Evolutionary conservation across 2,113 vertebrate species (phyloP).

Genomic region (Sciurus niger): DNA sequence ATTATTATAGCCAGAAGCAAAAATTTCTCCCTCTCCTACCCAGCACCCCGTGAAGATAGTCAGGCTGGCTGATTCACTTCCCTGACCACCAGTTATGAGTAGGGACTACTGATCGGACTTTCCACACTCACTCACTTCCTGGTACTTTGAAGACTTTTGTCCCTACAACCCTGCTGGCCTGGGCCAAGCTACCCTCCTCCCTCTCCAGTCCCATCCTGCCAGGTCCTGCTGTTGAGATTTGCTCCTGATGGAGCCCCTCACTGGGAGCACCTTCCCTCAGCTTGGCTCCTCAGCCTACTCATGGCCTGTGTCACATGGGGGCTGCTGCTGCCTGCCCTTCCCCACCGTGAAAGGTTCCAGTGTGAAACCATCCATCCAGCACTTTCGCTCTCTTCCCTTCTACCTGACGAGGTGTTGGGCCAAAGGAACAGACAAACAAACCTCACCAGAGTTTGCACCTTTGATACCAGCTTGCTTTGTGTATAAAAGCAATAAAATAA

Average conservation of each 20-base stretch:
- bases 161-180: not conserved
- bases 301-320: not conserved
- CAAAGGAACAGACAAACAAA: not conserved
- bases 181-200: not conserved
- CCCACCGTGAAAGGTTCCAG: not conserved
- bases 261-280: fast-evolving
- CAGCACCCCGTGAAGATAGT: fast-evolving
- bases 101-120: not conserved
- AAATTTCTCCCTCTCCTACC: too few species aligned
- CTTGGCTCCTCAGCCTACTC: not conserved
- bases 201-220: not conserved
- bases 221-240: fast-evolving
- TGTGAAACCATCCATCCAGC: not conserved
- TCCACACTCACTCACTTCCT: not conserved
- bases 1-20: not conserved
- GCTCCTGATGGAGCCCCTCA: not conserved
- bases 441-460: not conserved
- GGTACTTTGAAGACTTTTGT: not conserved
- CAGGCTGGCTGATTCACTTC: not conserved
- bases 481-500: not conserved
- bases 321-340: not conserved
- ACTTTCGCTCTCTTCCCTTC: not conserved
- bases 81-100: too few species aligned
- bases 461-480: not conserved
- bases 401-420: too few species aligned